Conservation (phyloP, 2,888 invertebrate genomes). For the Chymomyza amoena region DNA sequence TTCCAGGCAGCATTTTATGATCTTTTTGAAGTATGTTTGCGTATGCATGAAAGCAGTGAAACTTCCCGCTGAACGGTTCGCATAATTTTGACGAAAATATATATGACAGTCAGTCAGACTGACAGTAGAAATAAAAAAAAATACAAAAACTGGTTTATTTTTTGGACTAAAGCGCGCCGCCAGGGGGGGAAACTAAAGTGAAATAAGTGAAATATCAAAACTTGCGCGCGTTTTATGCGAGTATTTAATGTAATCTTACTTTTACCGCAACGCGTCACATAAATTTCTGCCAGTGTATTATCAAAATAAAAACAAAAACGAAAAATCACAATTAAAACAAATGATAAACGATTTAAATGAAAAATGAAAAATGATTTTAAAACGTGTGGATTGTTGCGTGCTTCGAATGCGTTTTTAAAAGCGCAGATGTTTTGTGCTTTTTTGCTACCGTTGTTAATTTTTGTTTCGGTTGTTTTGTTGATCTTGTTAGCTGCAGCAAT, state of each 20-base stretch:
- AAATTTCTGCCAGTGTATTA: background rate
- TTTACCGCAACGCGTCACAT: conserved; percentile 24
- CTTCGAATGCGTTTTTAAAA: conserved; percentile 25
- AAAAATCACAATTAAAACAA: conserved; percentile 26
- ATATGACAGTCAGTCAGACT: background rate
- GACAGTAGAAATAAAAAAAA: background rate
- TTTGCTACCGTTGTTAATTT: background rate
- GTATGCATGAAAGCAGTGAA: conserved; percentile 55
- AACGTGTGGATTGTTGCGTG: conserved; percentile 51
- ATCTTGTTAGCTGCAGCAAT: conserved; percentile 35
- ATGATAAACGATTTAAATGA: conserved; percentile 11
- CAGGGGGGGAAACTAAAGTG: background rate
- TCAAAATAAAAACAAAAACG: conserved; percentile 35
- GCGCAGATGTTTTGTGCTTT: conserved; percentile 31
- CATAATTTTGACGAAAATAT: conserved; percentile 36
- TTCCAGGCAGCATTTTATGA: conserved; percentile 27
- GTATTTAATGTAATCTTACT: conserved; percentile 10
- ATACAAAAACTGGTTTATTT: conserved; percentile 24
- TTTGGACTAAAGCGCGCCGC: background rate
- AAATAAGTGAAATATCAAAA: conserved; percentile 4
- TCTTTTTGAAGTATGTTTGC: conserved; percentile 3
- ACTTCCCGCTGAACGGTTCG: conserved; percentile 34
- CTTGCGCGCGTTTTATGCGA: background rate
- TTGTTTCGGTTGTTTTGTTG: conserved; percentile 43
- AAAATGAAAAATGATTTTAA: conserved; percentile 49